A percentile compares a stretch with the other conserved stretches of the same genome.
phyloP scores from a whole-genome alignment of 92 coral and sea anemone species.

The Parazoanthus atlanticus region DNA sequence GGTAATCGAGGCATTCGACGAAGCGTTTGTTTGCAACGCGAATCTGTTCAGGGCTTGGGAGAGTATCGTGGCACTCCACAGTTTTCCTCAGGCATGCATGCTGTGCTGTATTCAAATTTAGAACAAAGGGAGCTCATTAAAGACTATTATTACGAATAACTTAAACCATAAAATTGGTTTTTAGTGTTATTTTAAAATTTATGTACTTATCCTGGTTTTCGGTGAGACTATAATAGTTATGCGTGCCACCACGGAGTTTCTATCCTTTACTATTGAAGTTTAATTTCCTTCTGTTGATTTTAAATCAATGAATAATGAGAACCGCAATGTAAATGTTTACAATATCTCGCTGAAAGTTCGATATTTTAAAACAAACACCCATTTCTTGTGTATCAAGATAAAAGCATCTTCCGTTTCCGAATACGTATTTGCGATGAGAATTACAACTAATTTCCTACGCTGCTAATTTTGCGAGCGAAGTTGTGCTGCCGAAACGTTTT shows the following conservation, averaged over 20 bases:
- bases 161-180: not conserved
- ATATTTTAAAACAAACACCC: too few species aligned
- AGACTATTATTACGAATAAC: not conserved
- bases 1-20: not conserved
- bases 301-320: not conserved
- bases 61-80: not conserved
- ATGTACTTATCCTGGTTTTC: not conserved
- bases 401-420: too few species aligned
- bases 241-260: not conserved
- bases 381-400: too few species aligned
- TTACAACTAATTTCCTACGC: too few species aligned
- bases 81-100: conserved; percentile 3
- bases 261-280: too few species aligned
- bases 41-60: not conserved
- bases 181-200: not conserved
- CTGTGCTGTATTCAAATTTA: conserved; percentile 30
- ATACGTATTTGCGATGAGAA: too few species aligned
- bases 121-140: conserved; percentile 1
- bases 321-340: not conserved
- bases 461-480: too few species aligned
- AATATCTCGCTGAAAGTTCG: not conserved
- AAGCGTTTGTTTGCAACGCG: not conserved
- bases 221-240: too few species aligned
- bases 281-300: not conserved
- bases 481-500: too few species aligned